Evolutionary conservation across 2,888 invertebrate species (phyloP), one percentile per base, ranked within the genome.

Genomic region (Stratiomys singularior): DNA sequence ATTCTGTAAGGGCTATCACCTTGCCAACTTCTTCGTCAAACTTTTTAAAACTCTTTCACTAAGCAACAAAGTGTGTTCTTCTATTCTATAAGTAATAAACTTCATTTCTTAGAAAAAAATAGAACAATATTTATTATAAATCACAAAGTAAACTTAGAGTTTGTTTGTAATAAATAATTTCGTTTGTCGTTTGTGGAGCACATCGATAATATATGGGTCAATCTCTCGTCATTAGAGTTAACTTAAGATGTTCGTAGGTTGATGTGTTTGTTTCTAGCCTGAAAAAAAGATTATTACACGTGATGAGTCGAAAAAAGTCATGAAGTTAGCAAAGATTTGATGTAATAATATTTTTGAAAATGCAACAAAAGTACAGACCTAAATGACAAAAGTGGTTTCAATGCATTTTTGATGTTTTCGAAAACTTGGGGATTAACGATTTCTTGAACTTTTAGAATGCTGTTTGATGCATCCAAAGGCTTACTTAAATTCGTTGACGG

Each of bases 401-500:
- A 30, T 4, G 82, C 82, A 72, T 77, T 79, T 63, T 81, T 81
- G 44, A 82, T 81, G 77, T 81, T 82, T 27, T 81, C 81, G 69
- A 80, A 82, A 18, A 82, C 80, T 66, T 47, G 77, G 47, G 81
- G 82, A 78, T 82, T 81, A 9, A 80, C 76, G 30, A 80, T 44
- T 67, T 81, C 82, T 63, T 82, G 81, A 23, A 80, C 80, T 79
- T 80, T 80, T 21, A 82, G 37, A 28, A 81, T 81, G 76, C 80
- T 81, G 69, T 80, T 80, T 9, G 78, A 78, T 46, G 79, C 78
- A 77, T 81, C 79, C n/a, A 80, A 69, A 67, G 80, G 79, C 47
- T 74, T 76, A 13, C 69, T 78, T 56, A 80, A 77, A 18, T 60
- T 78, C 63, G 72, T 79, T 60, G 82, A 81, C 11, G 81, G 81